Conservation (phyloP, 1,140 invertebrate species). For the Drosophila prosaltans region DNA sequence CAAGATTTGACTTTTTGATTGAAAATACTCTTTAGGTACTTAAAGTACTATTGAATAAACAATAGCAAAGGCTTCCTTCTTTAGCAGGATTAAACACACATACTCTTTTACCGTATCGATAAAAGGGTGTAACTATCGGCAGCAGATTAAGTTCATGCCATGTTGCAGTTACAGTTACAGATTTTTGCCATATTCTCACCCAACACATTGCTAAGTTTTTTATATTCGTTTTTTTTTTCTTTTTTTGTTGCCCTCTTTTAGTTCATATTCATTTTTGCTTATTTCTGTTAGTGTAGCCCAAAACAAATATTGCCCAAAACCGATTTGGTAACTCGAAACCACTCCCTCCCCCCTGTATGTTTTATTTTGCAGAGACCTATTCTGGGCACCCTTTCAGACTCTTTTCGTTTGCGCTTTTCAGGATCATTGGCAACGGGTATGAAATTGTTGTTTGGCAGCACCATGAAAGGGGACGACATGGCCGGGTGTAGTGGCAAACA, state of each 20-base stretch:
- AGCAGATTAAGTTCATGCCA: constrained; percentile 80
- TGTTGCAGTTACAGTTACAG: constrained; percentile 80
- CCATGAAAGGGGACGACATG: background rate
- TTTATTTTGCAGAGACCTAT: constrained; percentile 46
- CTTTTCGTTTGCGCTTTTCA: constrained; percentile 69
- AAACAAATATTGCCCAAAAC: constrained; percentile 77
- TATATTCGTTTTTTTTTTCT: background rate
- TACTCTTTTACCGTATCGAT: background rate
- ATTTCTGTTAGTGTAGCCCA: constrained; percentile 69
- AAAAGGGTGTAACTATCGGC: constrained; percentile 64
- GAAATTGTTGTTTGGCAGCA: constrained; percentile 19
- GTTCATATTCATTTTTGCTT: constrained; percentile 73
- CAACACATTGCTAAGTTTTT: constrained; percentile 18
- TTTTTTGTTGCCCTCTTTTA: constrained; percentile 24
- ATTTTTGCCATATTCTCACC: constrained; percentile 48
- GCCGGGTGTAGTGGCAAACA: constrained; percentile 15
- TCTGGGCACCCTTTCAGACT: constrained; percentile 66
- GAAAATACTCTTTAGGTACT: background rate
- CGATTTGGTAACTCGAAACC: constrained; percentile 56
- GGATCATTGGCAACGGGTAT: constrained; percentile 73
- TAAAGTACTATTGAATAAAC: no score
- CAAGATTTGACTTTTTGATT: background rate
- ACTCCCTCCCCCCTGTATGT: background rate
- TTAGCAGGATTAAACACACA: background rate
- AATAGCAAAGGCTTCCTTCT: no score